Percentiles rank a stretch among this genome's conserved stretches.
Conservation (phyloP, 2,113 vertebrate genomes). For the Mesocricetus auratus region DNA sequence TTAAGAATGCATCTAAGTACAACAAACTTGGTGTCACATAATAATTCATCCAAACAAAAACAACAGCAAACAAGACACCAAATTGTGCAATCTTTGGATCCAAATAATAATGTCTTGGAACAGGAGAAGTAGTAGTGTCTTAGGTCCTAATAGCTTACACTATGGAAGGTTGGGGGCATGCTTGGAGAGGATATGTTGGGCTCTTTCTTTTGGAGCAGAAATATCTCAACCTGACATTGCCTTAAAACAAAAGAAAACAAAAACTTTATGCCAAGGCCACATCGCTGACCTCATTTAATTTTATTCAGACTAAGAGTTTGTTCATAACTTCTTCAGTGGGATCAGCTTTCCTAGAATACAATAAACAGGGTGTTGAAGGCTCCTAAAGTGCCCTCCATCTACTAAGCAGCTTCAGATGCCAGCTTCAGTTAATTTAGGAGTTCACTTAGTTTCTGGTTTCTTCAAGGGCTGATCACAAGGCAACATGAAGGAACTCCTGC, state of each 20-base stretch:
- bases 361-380: neutral
- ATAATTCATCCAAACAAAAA: conserved; percentile 75
- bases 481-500: neutral
- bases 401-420: conserved; percentile 48
- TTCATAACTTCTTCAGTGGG: conserved; percentile 33
- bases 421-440: conserved; percentile 45
- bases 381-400: conserved; percentile 9
- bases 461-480: conserved; percentile 1
- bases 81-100: conserved; percentile 78
- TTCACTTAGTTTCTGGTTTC: conserved; percentile 33
- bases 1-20: conserved; percentile 86
- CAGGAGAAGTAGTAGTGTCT: conserved; percentile 44
- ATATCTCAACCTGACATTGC: neutral
- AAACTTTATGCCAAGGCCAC: conserved; percentile 45
- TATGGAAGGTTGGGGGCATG: neutral
- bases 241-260: conserved; percentile 34
- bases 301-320: conserved; percentile 46
- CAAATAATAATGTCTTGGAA: conserved; percentile 82
- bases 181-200: neutral
- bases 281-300: conserved; percentile 52
- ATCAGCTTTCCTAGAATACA: neutral
- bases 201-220: neutral
- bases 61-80: neutral
- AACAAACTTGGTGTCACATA: conserved; percentile 84
- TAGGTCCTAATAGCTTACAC: conserved; percentile 68